These are phyloP conservation scores for Morphnarchus princeps DNA, from an alignment of 2,113 vertebrate genomes.

Conservation along the genomic window DNA sequence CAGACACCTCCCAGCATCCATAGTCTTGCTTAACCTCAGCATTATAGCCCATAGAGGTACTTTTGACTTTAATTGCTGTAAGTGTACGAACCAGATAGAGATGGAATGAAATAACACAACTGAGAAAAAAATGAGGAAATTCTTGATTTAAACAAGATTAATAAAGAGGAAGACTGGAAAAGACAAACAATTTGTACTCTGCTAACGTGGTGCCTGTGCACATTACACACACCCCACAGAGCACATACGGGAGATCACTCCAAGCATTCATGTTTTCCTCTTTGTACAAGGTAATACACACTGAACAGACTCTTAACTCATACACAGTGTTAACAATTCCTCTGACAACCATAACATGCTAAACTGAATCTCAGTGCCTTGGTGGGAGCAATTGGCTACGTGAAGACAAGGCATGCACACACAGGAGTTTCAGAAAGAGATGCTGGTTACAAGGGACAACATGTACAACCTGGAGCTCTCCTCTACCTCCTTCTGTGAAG, in stretches of 20 bases:
- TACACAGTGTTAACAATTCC: not conserved
- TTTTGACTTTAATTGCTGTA: not conserved
- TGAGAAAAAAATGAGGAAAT: not conserved
- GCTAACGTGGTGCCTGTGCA: fast-evolving
- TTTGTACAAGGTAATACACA: not conserved
- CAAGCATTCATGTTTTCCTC: not conserved
- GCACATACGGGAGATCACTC: not conserved
- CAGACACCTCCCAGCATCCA: not conserved
- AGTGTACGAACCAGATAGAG: not conserved
- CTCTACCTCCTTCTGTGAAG: slow-evolving; percentile 85
- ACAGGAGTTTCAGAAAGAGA: slow-evolving; percentile 15
- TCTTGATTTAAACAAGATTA: not conserved
- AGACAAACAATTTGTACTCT: not conserved
- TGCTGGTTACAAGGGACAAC: slow-evolving; percentile 46
- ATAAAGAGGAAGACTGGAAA: not conserved
- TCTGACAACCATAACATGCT: slow-evolving; percentile 39
- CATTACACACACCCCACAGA: not conserved
- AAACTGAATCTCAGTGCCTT: not conserved
- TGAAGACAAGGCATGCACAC: slow-evolving; percentile 29
- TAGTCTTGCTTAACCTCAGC: not conserved
- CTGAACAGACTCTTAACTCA: slow-evolving; percentile 63
- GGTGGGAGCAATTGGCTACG: not conserved
- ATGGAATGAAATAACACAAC: not conserved
- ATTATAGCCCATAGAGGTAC: fast-evolving
- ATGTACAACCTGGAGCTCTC: slow-evolving; percentile 87